phyloP scores from a whole-genome alignment of 2,797 vertebrate genomes.

The Hydrolagus colliei region DNA sequence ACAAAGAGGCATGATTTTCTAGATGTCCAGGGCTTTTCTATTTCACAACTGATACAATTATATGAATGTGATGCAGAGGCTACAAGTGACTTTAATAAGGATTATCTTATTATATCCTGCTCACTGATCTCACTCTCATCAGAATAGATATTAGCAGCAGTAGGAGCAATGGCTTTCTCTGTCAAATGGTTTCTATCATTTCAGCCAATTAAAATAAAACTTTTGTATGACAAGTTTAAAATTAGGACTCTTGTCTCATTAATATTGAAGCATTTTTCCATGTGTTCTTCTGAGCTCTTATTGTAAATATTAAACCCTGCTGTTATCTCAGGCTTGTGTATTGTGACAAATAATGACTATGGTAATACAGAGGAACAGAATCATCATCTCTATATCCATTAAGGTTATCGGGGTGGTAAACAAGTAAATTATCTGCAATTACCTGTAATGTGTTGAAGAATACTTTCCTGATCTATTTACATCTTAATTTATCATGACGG shows the following conservation, averaged over 20 bases:
- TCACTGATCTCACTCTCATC: slow-evolving; percentile 10
- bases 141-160: neutral
- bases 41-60: neutral
- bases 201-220: neutral
- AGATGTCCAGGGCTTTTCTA: neutral
- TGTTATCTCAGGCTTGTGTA: neutral
- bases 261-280: neutral
- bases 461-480: neutral
- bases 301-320: neutral
- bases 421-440: neutral
- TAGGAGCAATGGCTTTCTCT: neutral
- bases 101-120: neutral
- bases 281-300: neutral
- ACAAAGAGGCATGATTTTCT: neutral
- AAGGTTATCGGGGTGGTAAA: neutral
- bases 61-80: neutral
- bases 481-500: neutral
- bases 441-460: neutral
- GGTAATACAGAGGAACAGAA: neutral
- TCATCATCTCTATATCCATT: neutral
- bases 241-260: neutral
- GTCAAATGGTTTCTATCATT: neutral
- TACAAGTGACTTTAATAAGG: neutral
- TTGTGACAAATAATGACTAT: neutral
- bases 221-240: neutral